Conservation (phyloP, 2,888 invertebrate genomes). For the Cryptus armator region DNA sequence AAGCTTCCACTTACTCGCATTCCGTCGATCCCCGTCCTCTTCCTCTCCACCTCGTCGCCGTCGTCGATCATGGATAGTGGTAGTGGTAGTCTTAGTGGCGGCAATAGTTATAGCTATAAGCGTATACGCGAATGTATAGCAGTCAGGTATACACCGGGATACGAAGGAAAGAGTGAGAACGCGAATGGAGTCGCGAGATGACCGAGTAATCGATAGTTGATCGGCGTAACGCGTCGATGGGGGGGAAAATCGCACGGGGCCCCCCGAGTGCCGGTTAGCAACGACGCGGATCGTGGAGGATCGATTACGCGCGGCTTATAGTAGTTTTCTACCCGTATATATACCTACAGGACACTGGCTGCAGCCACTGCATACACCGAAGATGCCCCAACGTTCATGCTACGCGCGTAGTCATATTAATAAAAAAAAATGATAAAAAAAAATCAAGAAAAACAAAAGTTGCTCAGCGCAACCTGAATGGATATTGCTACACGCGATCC, state of each 20-base stretch:
- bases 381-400: constrained; percentile 35
- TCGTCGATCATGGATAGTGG: not conserved
- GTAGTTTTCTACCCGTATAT: not conserved
- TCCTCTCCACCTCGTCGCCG: not conserved
- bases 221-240: constrained; percentile 74
- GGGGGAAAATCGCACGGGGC: constrained; percentile 48
- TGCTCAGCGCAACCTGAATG: constrained; percentile 29
- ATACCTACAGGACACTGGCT: constrained; percentile 36
- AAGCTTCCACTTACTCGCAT: constrained; percentile 51
- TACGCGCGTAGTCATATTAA: constrained; percentile 35
- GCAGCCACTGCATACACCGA: constrained; percentile 8
- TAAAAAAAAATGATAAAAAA: constrained; percentile 5
- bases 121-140: constrained; percentile 11
- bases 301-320: constrained; percentile 56
- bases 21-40: constrained; percentile 30
- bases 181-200: constrained; percentile 52
- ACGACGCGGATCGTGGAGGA: constrained; percentile 73
- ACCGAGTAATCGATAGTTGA: constrained; percentile 77
- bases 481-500: constrained; percentile 48
- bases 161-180: constrained; percentile 11
- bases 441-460: constrained; percentile 21
- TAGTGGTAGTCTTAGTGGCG: constrained; percentile 1
- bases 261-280: constrained; percentile 69
- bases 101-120: not conserved
- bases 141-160: constrained; percentile 18